Evolutionary conservation across 2,113 vertebrate genomes (phyloP), one percentile per base, ranked within the genome.

Genomic region (Gallinago undulata): DNA sequence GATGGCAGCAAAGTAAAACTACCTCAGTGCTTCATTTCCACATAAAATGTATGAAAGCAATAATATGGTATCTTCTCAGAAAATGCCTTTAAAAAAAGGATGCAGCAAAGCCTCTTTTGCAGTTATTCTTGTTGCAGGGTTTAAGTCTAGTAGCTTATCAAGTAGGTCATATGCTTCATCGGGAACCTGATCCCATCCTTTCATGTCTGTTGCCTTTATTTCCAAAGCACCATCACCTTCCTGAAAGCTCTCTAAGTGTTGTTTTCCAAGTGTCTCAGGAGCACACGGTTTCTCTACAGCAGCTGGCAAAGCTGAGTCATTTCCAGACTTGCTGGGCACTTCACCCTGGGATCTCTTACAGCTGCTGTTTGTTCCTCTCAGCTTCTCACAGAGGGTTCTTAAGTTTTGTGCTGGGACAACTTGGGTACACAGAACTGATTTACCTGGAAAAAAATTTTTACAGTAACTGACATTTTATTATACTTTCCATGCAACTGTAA

Each of bases 131-230:
- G 98, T 99, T 63, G 96, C 98, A 28, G 99, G 99, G 96, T 99
- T 99, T 92, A 99, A 97, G 97, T 99, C 99, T 64, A 99, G 97
- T 62, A 99, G 98, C 94, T 97, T 98, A 97, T 99, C 99, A 73
- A 99, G 98, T n/a, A 99, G 98, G 87, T 99, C 97, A 28, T 99
- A 99, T 27, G 99, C 98, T 78, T 98, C 98, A 80, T 99, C 98
- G 9, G 99, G 99, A 76, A 99, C 99, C 9, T 84, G 90, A 94
- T 98, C 98, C 99, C 99, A 99, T 60, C 99, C 99, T 86, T 96
- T 95, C 69, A 91, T 60, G 43, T 96, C 97, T 19, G 93, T n/a
- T 69, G 85, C 72, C 37, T 57, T 47, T 11, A n/a, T 31, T 70
- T 89, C 76, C 31, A 86, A 90, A 84, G 91, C 85, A 79, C 43